Evolutionary conservation across 2,113 vertebrate genomes (phyloP).

Genomic region (Origma solitaria): DNA sequence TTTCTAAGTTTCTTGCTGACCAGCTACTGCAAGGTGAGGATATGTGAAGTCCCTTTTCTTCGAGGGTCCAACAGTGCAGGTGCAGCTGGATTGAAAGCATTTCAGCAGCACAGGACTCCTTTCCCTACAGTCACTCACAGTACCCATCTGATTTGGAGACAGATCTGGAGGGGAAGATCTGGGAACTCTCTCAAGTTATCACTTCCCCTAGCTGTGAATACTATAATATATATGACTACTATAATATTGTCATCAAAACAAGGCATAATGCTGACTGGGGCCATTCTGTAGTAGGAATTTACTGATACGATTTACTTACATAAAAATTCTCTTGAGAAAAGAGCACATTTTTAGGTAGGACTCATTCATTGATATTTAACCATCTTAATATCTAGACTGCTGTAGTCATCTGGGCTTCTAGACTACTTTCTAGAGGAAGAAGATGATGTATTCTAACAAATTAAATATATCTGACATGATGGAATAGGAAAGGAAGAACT

Average conservation of each 20-base stretch:
- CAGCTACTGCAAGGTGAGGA: background rate
- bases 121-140: too few species aligned
- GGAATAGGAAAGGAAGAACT: background rate
- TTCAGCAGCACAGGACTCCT: background rate
- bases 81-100: background rate
- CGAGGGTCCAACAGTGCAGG: fast-evolving
- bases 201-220: background rate
- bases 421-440: background rate
- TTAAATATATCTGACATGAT: background rate
- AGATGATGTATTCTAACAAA: background rate
- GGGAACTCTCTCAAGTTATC: background rate
- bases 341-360: background rate
- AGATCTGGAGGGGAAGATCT: background rate
- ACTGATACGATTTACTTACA: background rate
- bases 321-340: background rate
- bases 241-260: background rate
- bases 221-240: background rate
- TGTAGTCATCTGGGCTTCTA: background rate
- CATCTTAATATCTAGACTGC: background rate
- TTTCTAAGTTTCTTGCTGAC: background rate
- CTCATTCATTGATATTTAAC: background rate
- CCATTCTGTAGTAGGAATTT: background rate
- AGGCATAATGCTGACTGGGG: background rate
- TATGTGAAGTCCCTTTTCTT: background rate
- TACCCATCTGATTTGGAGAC: background rate